phyloP scores from a whole-genome alignment of 37 sponge, comb jelly and placozoan genomes.

The Lycopodina hypogea region DNA sequence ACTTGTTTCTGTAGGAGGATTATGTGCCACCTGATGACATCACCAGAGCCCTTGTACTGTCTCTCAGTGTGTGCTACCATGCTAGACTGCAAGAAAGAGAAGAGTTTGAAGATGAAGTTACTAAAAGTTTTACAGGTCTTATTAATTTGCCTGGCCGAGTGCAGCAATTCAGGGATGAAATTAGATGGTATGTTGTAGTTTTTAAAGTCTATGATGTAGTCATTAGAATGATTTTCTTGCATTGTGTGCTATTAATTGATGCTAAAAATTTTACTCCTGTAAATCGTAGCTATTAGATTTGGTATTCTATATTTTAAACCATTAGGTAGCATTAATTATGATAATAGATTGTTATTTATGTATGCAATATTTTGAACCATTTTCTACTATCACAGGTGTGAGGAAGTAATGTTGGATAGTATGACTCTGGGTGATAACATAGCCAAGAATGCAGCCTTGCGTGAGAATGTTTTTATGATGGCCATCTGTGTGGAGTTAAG shows the following conservation, averaged over 20 bases:
- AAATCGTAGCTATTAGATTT: too few species aligned
- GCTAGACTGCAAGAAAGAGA: slow-evolving; percentile 64
- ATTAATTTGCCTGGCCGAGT: slow-evolving; percentile 41
- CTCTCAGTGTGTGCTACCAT: slow-evolving; percentile 83
- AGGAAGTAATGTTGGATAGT: slow-evolving; percentile 54
- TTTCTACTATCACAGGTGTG: slow-evolving; percentile 69
- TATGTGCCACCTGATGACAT: slow-evolving; percentile 5
- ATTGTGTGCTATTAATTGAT: too few species aligned
- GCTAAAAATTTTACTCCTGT: too few species aligned
- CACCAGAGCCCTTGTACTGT: slow-evolving; percentile 47
- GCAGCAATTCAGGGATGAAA: slow-evolving; percentile 53
- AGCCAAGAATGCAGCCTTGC: slow-evolving; percentile 90
- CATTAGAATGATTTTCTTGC: too few species aligned
- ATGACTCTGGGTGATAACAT: slow-evolving; percentile 66
- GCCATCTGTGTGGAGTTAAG: slow-evolving; percentile 91
- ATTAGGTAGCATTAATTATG: too few species aligned
- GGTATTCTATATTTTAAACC: too few species aligned
- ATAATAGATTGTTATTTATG: too few species aligned
- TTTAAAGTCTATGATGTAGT: neutral
- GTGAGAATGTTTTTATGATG: slow-evolving; percentile 99
- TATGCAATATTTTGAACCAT: too few species aligned
- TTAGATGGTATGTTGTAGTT: slow-evolving; percentile 44
- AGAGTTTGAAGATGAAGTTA: slow-evolving; percentile 52
- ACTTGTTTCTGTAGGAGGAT: neutral
- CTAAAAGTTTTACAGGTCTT: slow-evolving; percentile 36